A percentile compares a stretch with the other conserved stretches of the same genome.
Evolutionary conservation across 2,113 vertebrate genomes (phyloP).

Genomic region (Dasyprocta punctata): DNA sequence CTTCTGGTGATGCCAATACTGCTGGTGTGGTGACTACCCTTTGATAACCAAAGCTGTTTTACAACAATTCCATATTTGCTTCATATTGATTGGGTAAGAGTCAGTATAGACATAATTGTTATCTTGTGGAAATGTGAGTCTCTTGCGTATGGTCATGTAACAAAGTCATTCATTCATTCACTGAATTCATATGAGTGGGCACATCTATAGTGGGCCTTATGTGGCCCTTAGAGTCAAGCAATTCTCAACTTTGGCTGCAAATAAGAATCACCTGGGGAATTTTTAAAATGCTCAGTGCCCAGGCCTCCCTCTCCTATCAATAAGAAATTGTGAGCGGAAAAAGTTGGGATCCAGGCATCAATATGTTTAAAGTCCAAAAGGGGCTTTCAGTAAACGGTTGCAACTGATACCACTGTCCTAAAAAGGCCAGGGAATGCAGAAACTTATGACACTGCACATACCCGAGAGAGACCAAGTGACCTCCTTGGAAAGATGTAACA

Average conservation of each 20-base stretch:
- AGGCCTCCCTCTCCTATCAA: neutral
- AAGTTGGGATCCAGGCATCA: neutral
- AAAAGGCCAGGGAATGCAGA: neutral
- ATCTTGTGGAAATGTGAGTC: neutral
- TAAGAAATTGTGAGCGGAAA: neutral
- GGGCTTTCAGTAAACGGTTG: neutral
- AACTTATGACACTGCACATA: neutral
- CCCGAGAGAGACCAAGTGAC: neutral
- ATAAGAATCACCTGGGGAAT: neutral
- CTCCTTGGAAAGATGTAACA: neutral
- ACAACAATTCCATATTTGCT: neutral
- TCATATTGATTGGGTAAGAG: neutral
- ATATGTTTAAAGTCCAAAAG: neutral
- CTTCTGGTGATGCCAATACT: neutral
- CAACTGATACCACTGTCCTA: neutral
- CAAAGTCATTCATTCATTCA: neutral
- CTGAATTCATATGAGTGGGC: neutral
- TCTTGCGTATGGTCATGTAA: neutral
- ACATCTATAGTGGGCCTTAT: neutral
- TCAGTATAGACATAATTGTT: neutral
- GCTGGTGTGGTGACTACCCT: neutral
- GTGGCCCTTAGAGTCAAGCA: neutral
- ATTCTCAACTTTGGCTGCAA: neutral
- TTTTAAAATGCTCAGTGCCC: neutral
- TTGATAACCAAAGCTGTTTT: constrained; percentile 38